These are phyloP conservation scores for Danaus melanippus DNA, from an alignment of 1,140 invertebrate species.

Conservation along the genomic window DNA sequence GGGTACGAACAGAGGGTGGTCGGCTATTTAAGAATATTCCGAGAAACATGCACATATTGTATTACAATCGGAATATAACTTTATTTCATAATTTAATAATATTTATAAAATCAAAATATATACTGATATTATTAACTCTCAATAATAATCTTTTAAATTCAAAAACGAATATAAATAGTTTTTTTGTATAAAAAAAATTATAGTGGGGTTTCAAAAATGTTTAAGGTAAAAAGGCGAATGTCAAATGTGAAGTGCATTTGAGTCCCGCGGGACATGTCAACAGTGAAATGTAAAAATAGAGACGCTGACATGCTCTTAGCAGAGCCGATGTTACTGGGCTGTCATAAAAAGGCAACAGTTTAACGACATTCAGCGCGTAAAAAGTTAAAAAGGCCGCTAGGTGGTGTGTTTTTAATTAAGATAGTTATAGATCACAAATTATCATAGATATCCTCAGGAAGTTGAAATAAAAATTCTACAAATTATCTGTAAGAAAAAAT, in stretches of 20 bases:
- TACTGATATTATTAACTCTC: background rate
- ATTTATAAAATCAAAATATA: conserved; percentile 1
- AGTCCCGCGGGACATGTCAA: conserved; percentile 22
- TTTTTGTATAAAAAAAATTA: background rate
- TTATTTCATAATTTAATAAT: too few relatives aligned
- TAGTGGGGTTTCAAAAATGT: background rate
- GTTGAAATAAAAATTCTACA: conserved; percentile 6
- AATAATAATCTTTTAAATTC: too few relatives aligned
- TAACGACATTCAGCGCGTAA: conserved; percentile 44
- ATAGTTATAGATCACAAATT: conserved; percentile 43
- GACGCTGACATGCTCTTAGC: conserved; percentile 45
- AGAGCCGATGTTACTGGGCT: conserved; percentile 24
- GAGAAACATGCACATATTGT: conserved; percentile 21
- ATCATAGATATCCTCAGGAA: conserved; percentile 48
- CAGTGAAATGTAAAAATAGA: conserved; percentile 9
- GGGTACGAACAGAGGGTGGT: conserved; percentile 30
- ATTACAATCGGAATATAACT: too few relatives aligned
- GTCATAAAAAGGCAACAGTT: conserved; percentile 51
- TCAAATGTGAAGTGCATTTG: conserved; percentile 16
- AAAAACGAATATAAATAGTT: too few relatives aligned
- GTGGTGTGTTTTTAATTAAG: conserved; percentile 52
- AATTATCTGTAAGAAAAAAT: too few relatives aligned
- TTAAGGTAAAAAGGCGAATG: conserved; percentile 1
- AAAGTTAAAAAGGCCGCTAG: conserved; percentile 33
- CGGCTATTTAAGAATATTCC: conserved; percentile 37